Evolutionary conservation across 2,113 vertebrate genomes (phyloP), one percentile per base, ranked within the genome.

Genomic region (Anguilla rostrata): DNA sequence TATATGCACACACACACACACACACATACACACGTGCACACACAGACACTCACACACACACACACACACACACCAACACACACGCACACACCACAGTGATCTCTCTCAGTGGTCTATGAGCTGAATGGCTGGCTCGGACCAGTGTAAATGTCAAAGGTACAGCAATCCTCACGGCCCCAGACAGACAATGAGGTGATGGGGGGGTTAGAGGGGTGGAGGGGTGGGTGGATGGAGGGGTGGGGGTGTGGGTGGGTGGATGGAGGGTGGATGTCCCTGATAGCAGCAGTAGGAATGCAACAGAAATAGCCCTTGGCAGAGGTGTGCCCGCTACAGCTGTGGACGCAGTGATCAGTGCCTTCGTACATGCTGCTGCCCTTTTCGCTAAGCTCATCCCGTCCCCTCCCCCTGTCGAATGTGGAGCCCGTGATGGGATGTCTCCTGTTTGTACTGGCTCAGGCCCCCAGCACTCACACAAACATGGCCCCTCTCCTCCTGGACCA

Each of bases 61-160:
- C 49, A 53, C 75, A 78, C n/a, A 14, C 71, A 78, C 11, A 60
- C 11, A 34, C 22, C 41, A 56, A 34, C 39, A 56, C 82, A 39
- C 82, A 57, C 43, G n/a, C 82, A 34, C 22, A 16, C 15, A 39
- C n/a, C 66, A 0, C 20, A 11, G n/a, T 29, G 49, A 14, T 53
- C n/a, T 83, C 63, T 84, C 83, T 26, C 46, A 39, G 75, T 2
- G 40, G 39, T 34, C 53, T 86, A 5, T 39, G 46, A 78, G 83
- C 83, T 84, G 83, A 34, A 46, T 7, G 26, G 26, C 26, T 43
- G 43, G n/a, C 22, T 26, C 43, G 6, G 20, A 53, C 26, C 53
- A 84, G 66, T 84, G 53, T 79, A 87, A 87, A 87, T 87, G 83
- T 87, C 86, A 87, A 57, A 87, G 86, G 83, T 84, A 81, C 78